Conservation (phyloP, 2,113 vertebrate species). For the Bufo gargarizans region DNA sequence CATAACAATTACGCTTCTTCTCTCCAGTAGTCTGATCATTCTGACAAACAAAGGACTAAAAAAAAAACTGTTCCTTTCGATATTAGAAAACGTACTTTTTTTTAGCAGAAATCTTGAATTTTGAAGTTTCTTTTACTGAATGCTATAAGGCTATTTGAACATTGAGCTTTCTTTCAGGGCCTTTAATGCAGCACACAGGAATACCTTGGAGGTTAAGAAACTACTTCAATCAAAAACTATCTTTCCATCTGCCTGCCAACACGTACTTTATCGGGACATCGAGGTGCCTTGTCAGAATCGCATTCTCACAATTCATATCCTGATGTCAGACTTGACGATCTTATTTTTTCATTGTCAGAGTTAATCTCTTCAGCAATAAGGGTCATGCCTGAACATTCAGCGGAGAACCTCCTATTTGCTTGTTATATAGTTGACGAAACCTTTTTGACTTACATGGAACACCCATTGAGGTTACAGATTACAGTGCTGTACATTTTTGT, state of each 20-base stretch:
- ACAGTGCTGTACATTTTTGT: no score
- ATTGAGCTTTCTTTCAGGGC: not conserved
- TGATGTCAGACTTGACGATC: not conserved
- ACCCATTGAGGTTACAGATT: no score
- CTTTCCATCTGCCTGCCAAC: constrained; percentile 8
- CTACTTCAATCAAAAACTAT: constrained; percentile 12
- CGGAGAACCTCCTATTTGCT: not conserved
- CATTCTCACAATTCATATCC: not conserved
- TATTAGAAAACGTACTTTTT: constrained; percentile 20
- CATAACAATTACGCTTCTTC: constrained; percentile 52
- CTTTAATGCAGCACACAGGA: not conserved
- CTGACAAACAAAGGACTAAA: constrained; percentile 28
- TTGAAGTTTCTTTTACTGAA: not conserved
- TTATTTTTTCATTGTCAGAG: not conserved
- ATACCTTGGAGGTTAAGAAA: constrained; percentile 7
- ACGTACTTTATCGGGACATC: constrained; percentile 1
- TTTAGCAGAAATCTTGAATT: not conserved
- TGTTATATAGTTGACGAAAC: not conserved
- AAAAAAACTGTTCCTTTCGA: constrained; percentile 4
- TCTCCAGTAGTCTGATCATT: constrained; percentile 47
- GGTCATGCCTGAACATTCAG: not conserved
- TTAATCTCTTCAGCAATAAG: not conserved
- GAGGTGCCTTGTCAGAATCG: constrained; percentile 15
- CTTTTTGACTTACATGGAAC: not conserved
- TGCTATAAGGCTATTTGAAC: not conserved